Conservation (phyloP, 2,797 vertebrate genomes). For the Coregonus sp. region DNA sequence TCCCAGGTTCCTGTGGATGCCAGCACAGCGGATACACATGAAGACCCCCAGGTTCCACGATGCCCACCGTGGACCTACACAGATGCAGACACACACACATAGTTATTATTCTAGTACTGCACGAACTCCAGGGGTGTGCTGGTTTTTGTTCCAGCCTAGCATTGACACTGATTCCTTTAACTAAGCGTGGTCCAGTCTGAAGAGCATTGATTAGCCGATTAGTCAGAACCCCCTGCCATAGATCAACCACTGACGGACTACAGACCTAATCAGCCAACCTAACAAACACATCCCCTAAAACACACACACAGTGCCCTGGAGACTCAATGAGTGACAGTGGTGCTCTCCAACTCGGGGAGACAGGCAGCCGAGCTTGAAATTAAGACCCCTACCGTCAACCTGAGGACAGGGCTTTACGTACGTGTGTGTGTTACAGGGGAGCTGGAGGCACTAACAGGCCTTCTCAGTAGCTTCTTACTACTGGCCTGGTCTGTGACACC, state of each 20-base stretch:
- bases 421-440: constrained; percentile 12
- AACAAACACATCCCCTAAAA: not conserved
- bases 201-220: not conserved
- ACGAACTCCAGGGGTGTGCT: too few species aligned
- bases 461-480: not conserved
- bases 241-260: not conserved
- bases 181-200: not conserved
- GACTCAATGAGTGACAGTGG: constrained; percentile 52
- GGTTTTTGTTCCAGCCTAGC: not conserved
- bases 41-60: constrained; percentile 99
- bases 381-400: constrained; percentile 63
- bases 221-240: not conserved
- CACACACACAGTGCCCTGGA: constrained; percentile 6
- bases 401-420: constrained; percentile 38
- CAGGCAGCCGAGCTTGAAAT: constrained; percentile 64
- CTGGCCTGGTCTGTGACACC: not conserved
- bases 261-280: not conserved
- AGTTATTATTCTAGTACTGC: too few species aligned
- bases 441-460: constrained; percentile 4
- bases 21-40: constrained; percentile 96
- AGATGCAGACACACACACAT: not conserved
- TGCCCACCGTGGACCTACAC: constrained; percentile 93
- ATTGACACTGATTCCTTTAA: not conserved
- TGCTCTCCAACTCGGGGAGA: constrained; percentile 27
- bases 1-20: constrained; percentile 97